Percentiles rank a stretch among this genome's conserved stretches.
These are phyloP conservation scores for Eudemis profundana DNA, from an alignment of 2,888 invertebrate species.

Conservation along the genomic window DNA sequence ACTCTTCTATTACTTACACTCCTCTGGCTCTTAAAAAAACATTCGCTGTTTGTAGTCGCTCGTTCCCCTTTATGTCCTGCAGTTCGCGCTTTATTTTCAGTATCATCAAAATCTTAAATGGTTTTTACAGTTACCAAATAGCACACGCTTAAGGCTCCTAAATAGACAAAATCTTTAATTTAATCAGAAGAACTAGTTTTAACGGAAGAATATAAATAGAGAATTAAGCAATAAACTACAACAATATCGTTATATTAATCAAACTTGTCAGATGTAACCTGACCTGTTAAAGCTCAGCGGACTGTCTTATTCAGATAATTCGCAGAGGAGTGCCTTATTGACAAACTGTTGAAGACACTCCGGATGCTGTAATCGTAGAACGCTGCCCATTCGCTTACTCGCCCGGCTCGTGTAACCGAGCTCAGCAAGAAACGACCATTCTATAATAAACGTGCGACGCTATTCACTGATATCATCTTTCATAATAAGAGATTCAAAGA, in stretches of 20 bases:
- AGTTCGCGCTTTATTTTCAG: conserved; percentile 1
- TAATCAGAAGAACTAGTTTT: too few relatives aligned
- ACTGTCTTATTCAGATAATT: conserved; percentile 45
- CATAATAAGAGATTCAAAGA: conserved; percentile 42
- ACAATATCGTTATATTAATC: neutral
- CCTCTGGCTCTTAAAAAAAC: conserved; percentile 19
- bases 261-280: neutral
- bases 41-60: neutral
- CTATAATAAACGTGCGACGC: conserved; percentile 40
- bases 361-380: conserved; percentile 67
- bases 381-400: conserved; percentile 58
- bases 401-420: conserved; percentile 54
- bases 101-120: neutral
- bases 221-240: neutral
- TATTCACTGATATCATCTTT: conserved; percentile 42
- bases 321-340: conserved; percentile 52
- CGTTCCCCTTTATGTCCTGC: conserved; percentile 15
- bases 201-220: too few relatives aligned
- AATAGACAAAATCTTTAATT: too few relatives aligned
- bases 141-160: too few relatives aligned
- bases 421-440: conserved; percentile 51
- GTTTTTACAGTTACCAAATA: neutral
- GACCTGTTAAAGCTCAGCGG: neutral
- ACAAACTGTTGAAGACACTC: conserved; percentile 55
- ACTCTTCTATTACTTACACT: conserved; percentile 61